Conservation (phyloP, 1,140 invertebrate species). For the Drosophila tani region DNA sequence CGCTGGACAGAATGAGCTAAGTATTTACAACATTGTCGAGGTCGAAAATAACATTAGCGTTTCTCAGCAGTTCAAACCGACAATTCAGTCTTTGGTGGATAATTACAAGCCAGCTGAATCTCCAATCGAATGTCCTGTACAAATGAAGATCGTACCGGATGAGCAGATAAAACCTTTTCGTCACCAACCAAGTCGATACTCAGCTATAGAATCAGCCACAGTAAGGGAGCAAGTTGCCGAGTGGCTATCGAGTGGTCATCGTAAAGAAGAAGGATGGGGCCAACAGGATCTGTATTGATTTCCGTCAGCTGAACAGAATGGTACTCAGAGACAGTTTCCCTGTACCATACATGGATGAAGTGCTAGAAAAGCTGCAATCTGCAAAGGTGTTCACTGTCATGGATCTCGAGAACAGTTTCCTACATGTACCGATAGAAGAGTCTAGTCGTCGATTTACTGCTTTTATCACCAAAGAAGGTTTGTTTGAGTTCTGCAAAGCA, state of each 20-base stretch:
- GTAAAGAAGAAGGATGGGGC: neutral
- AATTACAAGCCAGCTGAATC: neutral
- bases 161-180: neutral
- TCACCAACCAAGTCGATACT: neutral
- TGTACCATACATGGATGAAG: neutral
- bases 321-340: constrained; percentile 1
- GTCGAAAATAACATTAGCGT: neutral
- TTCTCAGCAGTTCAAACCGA: neutral
- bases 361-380: no score
- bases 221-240: neutral
- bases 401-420: no score
- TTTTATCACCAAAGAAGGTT: no score
- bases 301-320: neutral
- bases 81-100: neutral
- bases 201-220: neutral
- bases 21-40: neutral
- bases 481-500: no score
- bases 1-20: neutral
- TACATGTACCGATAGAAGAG: no score
- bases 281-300: neutral
- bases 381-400: no score
- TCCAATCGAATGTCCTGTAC: neutral
- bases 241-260: neutral
- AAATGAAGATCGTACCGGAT: neutral
- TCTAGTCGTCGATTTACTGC: no score